Evolutionary conservation across 2,888 invertebrate species (phyloP), one percentile per base, ranked within the genome.

Genomic region (Metalampra italica): DNA sequence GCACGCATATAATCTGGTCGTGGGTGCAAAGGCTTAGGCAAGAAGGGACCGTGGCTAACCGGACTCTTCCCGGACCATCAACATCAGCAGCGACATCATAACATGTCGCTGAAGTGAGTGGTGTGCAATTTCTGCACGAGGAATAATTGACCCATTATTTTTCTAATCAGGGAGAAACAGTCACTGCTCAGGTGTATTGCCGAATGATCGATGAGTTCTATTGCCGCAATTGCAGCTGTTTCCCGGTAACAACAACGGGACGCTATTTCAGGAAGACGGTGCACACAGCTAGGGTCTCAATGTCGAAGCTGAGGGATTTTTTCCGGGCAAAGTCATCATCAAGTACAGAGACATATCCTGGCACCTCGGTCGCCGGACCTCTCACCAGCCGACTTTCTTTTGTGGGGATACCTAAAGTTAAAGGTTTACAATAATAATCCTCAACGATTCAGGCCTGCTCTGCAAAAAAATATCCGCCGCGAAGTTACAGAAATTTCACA

Each of bases 391-490:
- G 38, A 42, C 39, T 51, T 54, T 51, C 46, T 44, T 30, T 30
- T 53, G 14, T 51, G 43, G 50, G 54, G 48, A 44, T 52, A 47
- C 14, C 50, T 57, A 3, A 42, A 53, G 30, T 46, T 36, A 40
- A 34, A 41, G 11, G 51, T 51, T 3, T 57, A 51, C 53, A 45
- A 14, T 12, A 53, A 49, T 48, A 45, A 30, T 29, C 55, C 55
- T 11, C 40, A 43, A 57, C 50, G 13, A 52, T 55, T 45, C 12
- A 13, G 29, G 42, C 39, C 36, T 43, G 9, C n/a, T 7, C 34
- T 56, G 46, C 45, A 55, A 50, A 46, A 53, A 53, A 56, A 53
- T 48, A 56, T 56, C 45, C 47, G 53, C 12, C 51, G 46, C 40
- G 52, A 59, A 22, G 52, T 58, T 36, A 51, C 47, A 29, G 59